These are phyloP conservation scores for Phyllostomus discolor DNA, from an alignment of 2,113 vertebrate genomes.

Conservation along the genomic window DNA sequence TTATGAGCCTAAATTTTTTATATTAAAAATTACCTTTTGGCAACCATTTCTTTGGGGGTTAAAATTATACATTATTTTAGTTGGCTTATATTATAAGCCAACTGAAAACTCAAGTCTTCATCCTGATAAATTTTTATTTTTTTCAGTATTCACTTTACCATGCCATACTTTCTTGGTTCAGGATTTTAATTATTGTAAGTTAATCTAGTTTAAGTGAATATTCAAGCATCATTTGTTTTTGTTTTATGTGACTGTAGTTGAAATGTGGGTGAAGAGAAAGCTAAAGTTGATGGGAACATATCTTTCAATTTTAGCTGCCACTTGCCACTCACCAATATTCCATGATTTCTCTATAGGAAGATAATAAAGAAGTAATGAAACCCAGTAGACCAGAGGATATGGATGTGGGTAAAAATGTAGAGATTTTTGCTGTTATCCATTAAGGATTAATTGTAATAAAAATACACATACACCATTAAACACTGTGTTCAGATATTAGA, in stretches of 20 bases:
- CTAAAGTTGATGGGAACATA: background rate
- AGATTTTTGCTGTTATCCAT: background rate
- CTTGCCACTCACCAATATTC: background rate
- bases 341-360: background rate
- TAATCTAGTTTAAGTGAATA: constrained; percentile 30
- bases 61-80: background rate
- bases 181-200: constrained; percentile 41
- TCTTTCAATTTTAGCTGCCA: background rate
- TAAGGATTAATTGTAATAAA: background rate
- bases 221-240: constrained; percentile 37
- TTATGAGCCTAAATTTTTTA: background rate
- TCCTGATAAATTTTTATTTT: background rate
- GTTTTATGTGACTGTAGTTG: background rate
- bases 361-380: constrained; percentile 37
- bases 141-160: background rate
- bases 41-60: background rate
- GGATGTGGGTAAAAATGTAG: background rate
- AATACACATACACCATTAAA: background rate
- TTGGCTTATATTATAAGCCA: background rate
- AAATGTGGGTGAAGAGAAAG: background rate
- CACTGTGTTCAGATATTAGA: background rate
- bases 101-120: background rate
- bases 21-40: background rate
- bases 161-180: constrained; percentile 11
- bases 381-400: background rate